Percentiles rank a stretch among this genome's conserved stretches.
Evolutionary conservation across 2,113 vertebrate genomes (phyloP).

Genomic region (Xiphias gladius): DNA sequence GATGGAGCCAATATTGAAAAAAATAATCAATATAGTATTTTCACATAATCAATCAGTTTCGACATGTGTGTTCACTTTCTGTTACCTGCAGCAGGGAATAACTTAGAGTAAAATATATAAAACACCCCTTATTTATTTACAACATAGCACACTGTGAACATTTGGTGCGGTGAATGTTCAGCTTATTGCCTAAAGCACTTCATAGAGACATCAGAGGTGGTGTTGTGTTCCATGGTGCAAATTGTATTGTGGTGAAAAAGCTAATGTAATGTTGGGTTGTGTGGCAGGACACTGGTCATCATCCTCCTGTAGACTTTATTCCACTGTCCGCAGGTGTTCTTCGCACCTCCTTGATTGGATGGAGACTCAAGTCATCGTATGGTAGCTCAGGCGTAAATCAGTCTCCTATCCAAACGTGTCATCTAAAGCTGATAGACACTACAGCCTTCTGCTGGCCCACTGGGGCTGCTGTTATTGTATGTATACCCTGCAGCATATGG

Average conservation of each 20-base stretch:
- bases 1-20: constrained; percentile 32
- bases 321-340: constrained; percentile 82
- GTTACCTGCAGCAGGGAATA: constrained; percentile 40
- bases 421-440: constrained; percentile 83
- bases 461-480: constrained; percentile 72
- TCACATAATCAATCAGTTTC: constrained; percentile 46
- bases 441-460: constrained; percentile 63
- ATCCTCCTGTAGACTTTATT: constrained; percentile 72
- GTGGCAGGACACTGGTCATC: constrained; percentile 65
- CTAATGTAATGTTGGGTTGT: constrained; percentile 70
- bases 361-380: constrained; percentile 78
- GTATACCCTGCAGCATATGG: constrained; percentile 77
- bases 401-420: constrained; percentile 80
- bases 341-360: constrained; percentile 79
- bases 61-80: constrained; percentile 63
- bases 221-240: constrained; percentile 61
- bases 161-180: constrained; percentile 51
- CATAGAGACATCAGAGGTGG: constrained; percentile 62
- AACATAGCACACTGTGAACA: constrained; percentile 41
- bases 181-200: constrained; percentile 71
- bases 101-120: constrained; percentile 54
- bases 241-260: constrained; percentile 63
- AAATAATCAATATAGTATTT: constrained; percentile 19
- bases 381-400: constrained; percentile 78
- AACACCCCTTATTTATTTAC: background rate